These are phyloP conservation scores for Candoia aspera DNA, from an alignment of 2,113 vertebrate species.

Conservation along the genomic window DNA sequence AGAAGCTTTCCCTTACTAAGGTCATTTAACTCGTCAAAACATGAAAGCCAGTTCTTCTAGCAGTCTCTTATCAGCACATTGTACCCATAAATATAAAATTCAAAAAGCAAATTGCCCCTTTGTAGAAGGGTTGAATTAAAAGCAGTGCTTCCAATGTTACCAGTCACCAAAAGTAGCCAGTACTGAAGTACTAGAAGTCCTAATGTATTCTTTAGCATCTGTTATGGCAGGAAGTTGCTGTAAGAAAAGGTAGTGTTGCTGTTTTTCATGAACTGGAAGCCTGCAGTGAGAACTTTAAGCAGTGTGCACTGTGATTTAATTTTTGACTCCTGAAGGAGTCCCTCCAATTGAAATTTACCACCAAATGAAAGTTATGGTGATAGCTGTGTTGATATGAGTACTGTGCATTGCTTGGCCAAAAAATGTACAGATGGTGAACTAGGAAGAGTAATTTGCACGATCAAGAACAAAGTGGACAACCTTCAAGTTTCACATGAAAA, in stretches of 20 bases:
- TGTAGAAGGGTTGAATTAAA: background rate
- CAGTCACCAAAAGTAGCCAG: background rate
- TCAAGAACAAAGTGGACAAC: background rate
- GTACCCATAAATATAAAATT: background rate
- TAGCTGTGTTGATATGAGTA: background rate
- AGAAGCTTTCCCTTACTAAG: background rate
- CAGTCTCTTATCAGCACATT: background rate
- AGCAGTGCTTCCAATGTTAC: background rate
- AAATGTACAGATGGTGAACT: background rate
- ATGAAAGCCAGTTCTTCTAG: background rate
- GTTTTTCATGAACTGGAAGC: background rate
- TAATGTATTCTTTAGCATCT: background rate
- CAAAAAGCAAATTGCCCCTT: background rate
- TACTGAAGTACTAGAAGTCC: background rate
- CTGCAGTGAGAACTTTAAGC: background rate
- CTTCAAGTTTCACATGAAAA: background rate
- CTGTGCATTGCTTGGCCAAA: background rate
- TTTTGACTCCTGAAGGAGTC: background rate
- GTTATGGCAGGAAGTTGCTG: background rate
- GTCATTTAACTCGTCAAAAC: background rate
- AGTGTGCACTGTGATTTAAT: background rate
- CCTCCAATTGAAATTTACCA: background rate
- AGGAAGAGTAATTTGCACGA: background rate
- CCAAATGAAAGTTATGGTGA: background rate
- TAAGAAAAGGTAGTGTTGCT: background rate